These are phyloP conservation scores for Megaustenia siamemsis DNA, from an alignment of 2,888 invertebrate species.

Conservation along the genomic window DNA sequence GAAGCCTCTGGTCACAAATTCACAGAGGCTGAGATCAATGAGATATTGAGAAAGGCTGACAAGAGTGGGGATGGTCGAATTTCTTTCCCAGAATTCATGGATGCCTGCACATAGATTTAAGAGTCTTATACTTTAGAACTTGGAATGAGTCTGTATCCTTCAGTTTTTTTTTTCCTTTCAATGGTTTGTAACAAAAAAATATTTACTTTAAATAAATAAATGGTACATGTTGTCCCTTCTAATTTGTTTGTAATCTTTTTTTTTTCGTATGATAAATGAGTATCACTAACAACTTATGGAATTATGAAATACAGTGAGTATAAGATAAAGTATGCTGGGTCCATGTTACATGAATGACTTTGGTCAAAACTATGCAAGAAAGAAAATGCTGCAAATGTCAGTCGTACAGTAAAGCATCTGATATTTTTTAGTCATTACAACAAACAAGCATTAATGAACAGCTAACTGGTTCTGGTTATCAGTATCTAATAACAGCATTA, in stretches of 20 bases:
- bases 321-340: too few species aligned
- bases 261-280: neutral
- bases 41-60: constrained; percentile 42
- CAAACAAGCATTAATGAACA: too few species aligned
- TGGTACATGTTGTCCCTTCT: neutral
- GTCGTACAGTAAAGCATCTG: too few species aligned
- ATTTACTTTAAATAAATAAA: neutral
- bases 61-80: constrained; percentile 47
- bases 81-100: constrained; percentile 43
- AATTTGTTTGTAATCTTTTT: neutral
- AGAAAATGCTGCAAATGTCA: too few species aligned
- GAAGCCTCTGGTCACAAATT: constrained; percentile 40
- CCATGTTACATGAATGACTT: too few species aligned
- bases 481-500: too few species aligned
- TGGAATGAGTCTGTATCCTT: neutral
- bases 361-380: too few species aligned
- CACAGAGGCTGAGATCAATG: constrained; percentile 44
- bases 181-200: too few species aligned
- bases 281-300: neutral
- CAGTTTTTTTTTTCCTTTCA: neutral
- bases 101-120: constrained; percentile 44
- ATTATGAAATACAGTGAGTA: too few species aligned
- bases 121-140: neutral
- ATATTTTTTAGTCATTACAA: too few species aligned
- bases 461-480: too few species aligned